Base-by-base conservation (phyloP, 2,797 vertebrate genomes). In the Kryptopterus vitreolus region DNA sequence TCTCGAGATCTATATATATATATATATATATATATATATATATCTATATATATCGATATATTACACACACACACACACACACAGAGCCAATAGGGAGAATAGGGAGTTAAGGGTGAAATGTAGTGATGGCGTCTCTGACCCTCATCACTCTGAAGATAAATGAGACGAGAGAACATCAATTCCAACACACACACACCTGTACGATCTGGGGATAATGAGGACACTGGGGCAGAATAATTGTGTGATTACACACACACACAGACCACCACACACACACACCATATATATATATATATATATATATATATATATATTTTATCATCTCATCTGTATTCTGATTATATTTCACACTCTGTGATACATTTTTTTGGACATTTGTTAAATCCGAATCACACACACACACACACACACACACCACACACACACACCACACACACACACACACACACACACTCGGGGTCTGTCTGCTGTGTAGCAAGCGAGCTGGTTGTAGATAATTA, bases 401-500 rank as follows among this genome's bases (percentile, higher is more conserved):
- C 16, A 18, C 16, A 52, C 16, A 52, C 16, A 18, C 48, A 52
- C 13, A 52, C 50, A 52, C 50, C 46, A 52, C 50, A 52, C 50
- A 35, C 31, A 33, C 61, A 11, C 59, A 33, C 59, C 59, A 61
- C 26, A 20, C 24, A 70, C 43, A 52, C 43, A 16, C 65, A 29
- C 65, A 26, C 38, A 33, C 26, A 71, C 16, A 71, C 48, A 52
- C 46, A 29, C 48, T 22, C 46, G n/a, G n/a, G n/a, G n/a, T n/a
- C n/a, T n/a, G 15, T 29, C 3, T 16, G 53, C n/a, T 38, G 76
- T 35, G 20, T 46, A 12, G 20, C 11, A 33, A 38, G 46, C 33
- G 77, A 74, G 65, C 69, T 69, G 24, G 29, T 81, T 57, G 74
- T 85, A 71, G 63, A 52, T 66, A 84, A 86, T 83, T 81, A 83